Conservation (phyloP, 2,797 vertebrate species). For the Danio aesculapii region DNA sequence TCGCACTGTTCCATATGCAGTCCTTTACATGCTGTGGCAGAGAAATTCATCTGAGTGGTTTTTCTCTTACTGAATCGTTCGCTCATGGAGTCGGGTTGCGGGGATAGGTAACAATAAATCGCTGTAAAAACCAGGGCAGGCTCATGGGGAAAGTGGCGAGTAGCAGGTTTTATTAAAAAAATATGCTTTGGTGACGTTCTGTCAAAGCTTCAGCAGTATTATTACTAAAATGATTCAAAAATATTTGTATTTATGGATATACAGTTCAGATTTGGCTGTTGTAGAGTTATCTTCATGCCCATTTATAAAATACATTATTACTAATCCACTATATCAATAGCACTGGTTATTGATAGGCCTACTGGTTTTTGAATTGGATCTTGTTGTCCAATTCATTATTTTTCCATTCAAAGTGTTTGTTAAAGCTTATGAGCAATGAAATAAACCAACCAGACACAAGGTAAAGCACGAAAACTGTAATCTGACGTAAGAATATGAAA, state of each 20-base stretch:
- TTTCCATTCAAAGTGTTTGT: too few relatives aligned
- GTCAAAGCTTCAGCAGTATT: background rate
- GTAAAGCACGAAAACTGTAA: too few relatives aligned
- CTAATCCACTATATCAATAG: too few relatives aligned
- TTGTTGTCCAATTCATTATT: too few relatives aligned
- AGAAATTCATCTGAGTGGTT: conserved; percentile 46
- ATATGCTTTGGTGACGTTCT: background rate
- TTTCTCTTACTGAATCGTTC: conserved; percentile 32
- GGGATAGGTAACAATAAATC: conserved; percentile 34
- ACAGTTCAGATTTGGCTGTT: too few relatives aligned
- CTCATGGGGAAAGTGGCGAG: background rate
- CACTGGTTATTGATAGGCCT: too few relatives aligned
- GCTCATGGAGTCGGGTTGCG: conserved; percentile 1
- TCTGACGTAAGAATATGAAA: too few relatives aligned
- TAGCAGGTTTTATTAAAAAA: background rate
- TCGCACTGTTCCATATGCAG: conserved; percentile 32
- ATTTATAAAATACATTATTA: too few relatives aligned
- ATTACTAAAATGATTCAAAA: background rate
- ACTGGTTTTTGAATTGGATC: too few relatives aligned
- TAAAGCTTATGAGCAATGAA: too few relatives aligned
- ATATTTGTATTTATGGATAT: background rate
- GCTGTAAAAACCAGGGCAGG: conserved; percentile 13
- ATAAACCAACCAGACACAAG: too few relatives aligned
- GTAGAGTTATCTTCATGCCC: too few relatives aligned
- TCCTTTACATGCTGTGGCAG: background rate